Percentiles rank a stretch among this genome's conserved stretches.
phyloP scores from a whole-genome alignment of 2,113 vertebrate genomes.

The cattle (Bos taurus) region ARS-UCD2.0 NC_037330.1:108648001-108648500 shows the following conservation, averaged over 20 bases:
- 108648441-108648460: conserved; percentile 76
- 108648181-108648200: conserved; percentile 61
- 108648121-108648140: not conserved
- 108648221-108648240: conserved; percentile 79
- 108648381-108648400: conserved; percentile 79
- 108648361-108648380: conserved; percentile 61
- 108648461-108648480: conserved; percentile 65
- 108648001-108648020: not conserved
- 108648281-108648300: conserved; percentile 79
- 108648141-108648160: conserved; percentile 56
- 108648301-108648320: conserved; percentile 76
- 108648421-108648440: conserved; percentile 75
- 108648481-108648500: conserved; percentile 51
- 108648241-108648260: conserved; percentile 73
- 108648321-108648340: conserved; percentile 72
- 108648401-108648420: conserved; percentile 73
- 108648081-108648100: not conserved
- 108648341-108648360: conserved; percentile 41
- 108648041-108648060: not conserved
- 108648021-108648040: not conserved
- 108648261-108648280: conserved; percentile 83
- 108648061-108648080: not conserved
- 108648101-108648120: conserved; percentile 12
- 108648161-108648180: conserved; percentile 78
- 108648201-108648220: conserved; percentile 77